These are phyloP conservation scores for Oophaga sylvatica DNA, from an alignment of 2,797 vertebrate species.

Conservation along the genomic window DNA sequence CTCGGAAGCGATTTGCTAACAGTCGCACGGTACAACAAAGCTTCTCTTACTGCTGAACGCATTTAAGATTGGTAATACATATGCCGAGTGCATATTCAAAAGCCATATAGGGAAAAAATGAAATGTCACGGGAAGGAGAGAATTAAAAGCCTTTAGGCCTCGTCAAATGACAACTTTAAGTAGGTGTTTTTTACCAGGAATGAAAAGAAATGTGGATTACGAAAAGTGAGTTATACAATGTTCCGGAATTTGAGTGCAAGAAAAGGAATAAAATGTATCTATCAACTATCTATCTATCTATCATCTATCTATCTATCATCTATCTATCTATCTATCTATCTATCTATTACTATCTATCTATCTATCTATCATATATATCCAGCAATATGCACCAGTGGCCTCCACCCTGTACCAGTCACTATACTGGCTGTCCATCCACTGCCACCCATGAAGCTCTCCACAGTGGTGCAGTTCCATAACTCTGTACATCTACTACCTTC, in stretches of 20 bases:
- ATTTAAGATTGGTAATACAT: constrained; percentile 16
- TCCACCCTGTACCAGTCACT: too few relatives aligned
- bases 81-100: constrained; percentile 28
- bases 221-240: not conserved
- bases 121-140: constrained; percentile 11
- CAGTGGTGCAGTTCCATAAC: too few relatives aligned
- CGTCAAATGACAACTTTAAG: constrained; percentile 1
- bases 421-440: too few relatives aligned
- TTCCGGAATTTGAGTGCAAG: not conserved
- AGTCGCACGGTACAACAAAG: constrained; percentile 39
- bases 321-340: not conserved
- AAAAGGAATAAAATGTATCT: not conserved
- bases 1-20: constrained; percentile 65
- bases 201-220: not conserved
- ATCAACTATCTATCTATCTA: constrained; percentile 13
- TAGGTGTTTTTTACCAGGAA: not conserved
- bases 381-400: too few relatives aligned
- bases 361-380: not conserved
- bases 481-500: too few relatives aligned
- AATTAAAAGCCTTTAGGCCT: constrained; percentile 2
- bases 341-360: not conserved
- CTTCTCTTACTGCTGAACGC: constrained; percentile 12
- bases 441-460: too few relatives aligned
- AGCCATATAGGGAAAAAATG: constrained; percentile 25
- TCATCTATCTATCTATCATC: not conserved